These are phyloP conservation scores for Acleris emargana DNA, from an alignment of 2,888 invertebrate genomes.

Conservation along the genomic window DNA sequence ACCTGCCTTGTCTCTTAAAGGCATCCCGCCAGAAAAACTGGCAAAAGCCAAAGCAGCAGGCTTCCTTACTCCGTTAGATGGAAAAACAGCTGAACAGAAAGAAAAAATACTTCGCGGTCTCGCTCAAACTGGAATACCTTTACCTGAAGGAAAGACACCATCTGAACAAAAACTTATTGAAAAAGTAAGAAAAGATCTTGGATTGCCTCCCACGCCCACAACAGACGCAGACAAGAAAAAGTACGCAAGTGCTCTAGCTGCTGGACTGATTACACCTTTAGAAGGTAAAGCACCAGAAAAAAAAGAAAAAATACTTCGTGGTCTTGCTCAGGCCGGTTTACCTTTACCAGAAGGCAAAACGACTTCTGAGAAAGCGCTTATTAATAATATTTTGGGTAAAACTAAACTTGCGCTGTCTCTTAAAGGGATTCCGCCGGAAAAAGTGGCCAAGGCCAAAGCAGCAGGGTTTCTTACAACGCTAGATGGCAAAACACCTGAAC, in stretches of 20 bases:
- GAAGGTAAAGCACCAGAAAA: neutral
- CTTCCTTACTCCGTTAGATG: slow-evolving; percentile 39
- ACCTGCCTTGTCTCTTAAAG: neutral
- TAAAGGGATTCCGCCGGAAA: neutral
- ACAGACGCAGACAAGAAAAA: too few relatives aligned
- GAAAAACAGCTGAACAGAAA: slow-evolving; percentile 29
- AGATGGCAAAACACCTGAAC: neutral
- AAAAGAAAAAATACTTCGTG: neutral
- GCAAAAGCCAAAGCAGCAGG: slow-evolving; percentile 42
- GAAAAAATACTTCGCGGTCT: slow-evolving; percentile 39
- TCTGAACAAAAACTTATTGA: neutral
- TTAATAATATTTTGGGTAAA: neutral
- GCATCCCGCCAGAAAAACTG: slow-evolving; percentile 26
- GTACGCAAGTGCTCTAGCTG: neutral
- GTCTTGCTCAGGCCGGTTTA: slow-evolving; percentile 38
- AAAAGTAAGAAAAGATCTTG: neutral
- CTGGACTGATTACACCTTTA: neutral
- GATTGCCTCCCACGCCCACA: too few relatives aligned
- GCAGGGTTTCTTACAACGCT: neutral
- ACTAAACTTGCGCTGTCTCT: neutral
- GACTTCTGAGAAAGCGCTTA: neutral
- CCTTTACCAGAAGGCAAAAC: slow-evolving; percentile 25
- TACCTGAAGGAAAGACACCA: neutral
- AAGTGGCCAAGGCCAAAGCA: neutral
- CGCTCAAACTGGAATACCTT: slow-evolving; percentile 42